Percentiles rank a stretch among this genome's conserved stretches.
Evolutionary conservation across 2,797 vertebrate genomes (phyloP).

Genomic region (Alectoris magna): DNA sequence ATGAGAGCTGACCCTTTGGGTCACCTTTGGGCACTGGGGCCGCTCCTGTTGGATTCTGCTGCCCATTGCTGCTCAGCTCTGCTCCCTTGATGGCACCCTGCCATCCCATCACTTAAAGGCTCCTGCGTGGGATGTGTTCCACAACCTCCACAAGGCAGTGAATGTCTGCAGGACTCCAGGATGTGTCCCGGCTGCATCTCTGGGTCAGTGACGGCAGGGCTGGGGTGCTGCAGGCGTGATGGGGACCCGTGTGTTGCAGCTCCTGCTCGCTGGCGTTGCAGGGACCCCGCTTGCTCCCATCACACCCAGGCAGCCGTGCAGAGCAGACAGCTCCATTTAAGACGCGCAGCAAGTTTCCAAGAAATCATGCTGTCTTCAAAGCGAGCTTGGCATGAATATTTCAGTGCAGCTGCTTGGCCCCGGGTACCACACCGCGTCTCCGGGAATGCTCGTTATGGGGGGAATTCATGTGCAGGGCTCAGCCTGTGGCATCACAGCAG

Average conservation of each 20-base stretch:
- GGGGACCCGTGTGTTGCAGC: not conserved
- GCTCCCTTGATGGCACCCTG: not conserved
- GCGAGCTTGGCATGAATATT: slow-evolving; percentile 19
- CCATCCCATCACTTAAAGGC: not conserved
- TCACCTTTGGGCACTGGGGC: not conserved
- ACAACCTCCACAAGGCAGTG: rapidly evolving
- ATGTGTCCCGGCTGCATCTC: not conserved
- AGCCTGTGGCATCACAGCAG: too few relatives aligned
- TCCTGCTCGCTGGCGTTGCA: not conserved
- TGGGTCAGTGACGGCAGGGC: not conserved
- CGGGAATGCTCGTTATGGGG: rapidly evolving
- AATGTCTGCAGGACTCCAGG: not conserved
- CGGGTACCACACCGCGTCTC: rapidly evolving
- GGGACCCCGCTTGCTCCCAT: not conserved
- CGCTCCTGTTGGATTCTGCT: not conserved
- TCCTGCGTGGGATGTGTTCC: not conserved
- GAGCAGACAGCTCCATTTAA: slow-evolving; percentile 42
- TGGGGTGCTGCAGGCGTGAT: not conserved
- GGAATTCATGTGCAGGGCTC: rapidly evolving
- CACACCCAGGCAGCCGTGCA: not conserved
- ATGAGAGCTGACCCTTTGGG: rapidly evolving
- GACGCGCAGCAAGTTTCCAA: slow-evolving; percentile 16
- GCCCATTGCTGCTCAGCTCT: not conserved
- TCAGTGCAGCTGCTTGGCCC: slow-evolving; percentile 27
- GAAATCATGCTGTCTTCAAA: slow-evolving; percentile 41